These are phyloP conservation scores for Streptopelia turtur DNA, from an alignment of 2,797 vertebrate species.

Conservation along the genomic window DNA sequence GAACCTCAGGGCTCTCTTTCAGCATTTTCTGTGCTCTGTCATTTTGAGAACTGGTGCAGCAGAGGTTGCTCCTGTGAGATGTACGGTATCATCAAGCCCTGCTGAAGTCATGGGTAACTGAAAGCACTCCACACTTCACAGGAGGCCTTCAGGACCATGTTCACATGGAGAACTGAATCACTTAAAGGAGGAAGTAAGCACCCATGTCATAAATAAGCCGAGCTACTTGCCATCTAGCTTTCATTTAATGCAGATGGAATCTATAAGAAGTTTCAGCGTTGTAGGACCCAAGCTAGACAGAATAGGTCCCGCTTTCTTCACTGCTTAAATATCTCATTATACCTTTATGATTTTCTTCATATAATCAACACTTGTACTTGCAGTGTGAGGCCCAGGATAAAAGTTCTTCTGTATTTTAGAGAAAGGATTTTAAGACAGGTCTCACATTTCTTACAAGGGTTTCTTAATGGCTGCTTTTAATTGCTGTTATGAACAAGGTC, in stretches of 20 bases:
- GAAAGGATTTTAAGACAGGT: background rate
- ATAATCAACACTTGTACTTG: background rate
- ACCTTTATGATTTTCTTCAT: background rate
- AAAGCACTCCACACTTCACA: background rate
- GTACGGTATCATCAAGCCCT: background rate
- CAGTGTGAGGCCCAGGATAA: background rate
- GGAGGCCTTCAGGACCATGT: background rate
- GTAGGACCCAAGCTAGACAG: background rate
- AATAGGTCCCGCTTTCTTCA: background rate
- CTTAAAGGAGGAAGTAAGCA: background rate
- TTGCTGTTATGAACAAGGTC: background rate
- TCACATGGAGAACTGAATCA: background rate
- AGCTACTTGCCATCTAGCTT: background rate
- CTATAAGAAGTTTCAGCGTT: background rate
- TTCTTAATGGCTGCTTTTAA: background rate
- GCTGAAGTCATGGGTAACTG: background rate
- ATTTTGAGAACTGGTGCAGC: background rate
- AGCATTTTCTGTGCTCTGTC: fast-evolving
- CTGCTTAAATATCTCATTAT: background rate
- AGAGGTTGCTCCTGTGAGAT: background rate
- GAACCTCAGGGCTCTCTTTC: background rate
- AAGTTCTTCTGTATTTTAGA: background rate
- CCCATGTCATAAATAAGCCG: background rate
- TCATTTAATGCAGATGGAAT: background rate
- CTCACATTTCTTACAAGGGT: background rate